These are phyloP conservation scores for Rhynchotus rufescens DNA, from an alignment of 2,797 vertebrate species.

Conservation along the genomic window DNA sequence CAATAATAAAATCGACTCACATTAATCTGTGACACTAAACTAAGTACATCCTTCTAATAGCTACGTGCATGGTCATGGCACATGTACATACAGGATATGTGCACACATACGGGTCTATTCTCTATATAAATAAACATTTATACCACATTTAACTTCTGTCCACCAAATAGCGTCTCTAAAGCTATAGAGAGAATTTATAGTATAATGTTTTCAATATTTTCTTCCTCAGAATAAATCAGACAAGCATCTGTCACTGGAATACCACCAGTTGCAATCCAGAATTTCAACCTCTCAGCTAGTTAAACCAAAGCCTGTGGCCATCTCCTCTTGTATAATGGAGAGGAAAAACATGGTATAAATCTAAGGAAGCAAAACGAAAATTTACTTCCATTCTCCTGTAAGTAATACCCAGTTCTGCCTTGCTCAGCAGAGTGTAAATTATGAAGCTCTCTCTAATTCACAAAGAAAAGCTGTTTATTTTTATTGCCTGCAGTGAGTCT, in stretches of 20 bases:
- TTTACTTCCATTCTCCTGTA: conserved; percentile 19
- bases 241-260: neutral
- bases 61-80: conserved; percentile 17
- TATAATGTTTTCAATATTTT: neutral
- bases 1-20: conserved; percentile 48
- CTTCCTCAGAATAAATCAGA: neutral
- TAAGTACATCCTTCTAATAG: conserved; percentile 27
- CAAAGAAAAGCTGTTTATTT: conserved; percentile 46
- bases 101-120: conserved; percentile 2
- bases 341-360: conserved; percentile 53
- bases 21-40: conserved; percentile 28
- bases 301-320: neutral
- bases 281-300: neutral
- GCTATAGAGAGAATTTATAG: neutral
- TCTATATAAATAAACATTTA: conserved; percentile 58
- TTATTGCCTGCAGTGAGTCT: conserved; percentile 32
- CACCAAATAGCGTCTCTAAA: conserved; percentile 14
- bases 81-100: conserved; percentile 14
- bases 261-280: neutral
- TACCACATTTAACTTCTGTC: conserved; percentile 64
- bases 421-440: conserved; percentile 45
- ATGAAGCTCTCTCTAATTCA: conserved; percentile 7
- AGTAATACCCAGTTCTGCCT: conserved; percentile 30
- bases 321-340: neutral
- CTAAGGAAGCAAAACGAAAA: conserved; percentile 35